Percentiles rank a stretch among this genome's conserved stretches.
Conservation (phyloP, 2,888 invertebrate species). For the Lomographa bimaculata region DNA sequence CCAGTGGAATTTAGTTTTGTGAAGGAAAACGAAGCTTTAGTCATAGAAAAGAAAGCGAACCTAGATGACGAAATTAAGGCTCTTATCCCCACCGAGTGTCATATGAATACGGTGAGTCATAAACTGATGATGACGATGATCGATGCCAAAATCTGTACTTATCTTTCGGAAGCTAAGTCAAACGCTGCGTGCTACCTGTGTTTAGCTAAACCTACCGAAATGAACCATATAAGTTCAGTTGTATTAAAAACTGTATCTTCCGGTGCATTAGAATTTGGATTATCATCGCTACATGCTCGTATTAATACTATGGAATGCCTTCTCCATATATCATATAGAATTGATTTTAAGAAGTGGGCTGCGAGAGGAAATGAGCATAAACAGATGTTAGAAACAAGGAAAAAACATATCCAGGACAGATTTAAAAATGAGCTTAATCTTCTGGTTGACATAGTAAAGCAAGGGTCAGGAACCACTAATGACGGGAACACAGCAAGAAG, state of each 20-base stretch:
- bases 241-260: background rate
- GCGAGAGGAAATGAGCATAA: too few species aligned
- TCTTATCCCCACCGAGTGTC: background rate
- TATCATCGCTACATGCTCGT: constrained; percentile 1
- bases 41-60: background rate
- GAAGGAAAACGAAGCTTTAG: constrained; percentile 6
- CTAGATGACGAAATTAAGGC: constrained; percentile 2
- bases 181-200: constrained; percentile 8
- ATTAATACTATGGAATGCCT: constrained; percentile 4
- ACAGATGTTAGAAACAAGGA: too few species aligned
- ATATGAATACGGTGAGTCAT: background rate
- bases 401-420: background rate
- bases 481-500: constrained; percentile 13
- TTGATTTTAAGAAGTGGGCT: too few species aligned
- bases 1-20: constrained; percentile 11
- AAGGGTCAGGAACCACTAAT: constrained; percentile 18
- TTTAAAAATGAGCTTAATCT: background rate
- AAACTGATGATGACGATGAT: constrained; percentile 3
- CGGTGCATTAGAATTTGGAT: background rate
- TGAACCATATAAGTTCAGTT: constrained; percentile 1
- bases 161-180: constrained; percentile 7
- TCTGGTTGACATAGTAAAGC: constrained; percentile 13
- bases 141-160: constrained; percentile 2
- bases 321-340: constrained; percentile 3
- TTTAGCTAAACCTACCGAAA: constrained; percentile 5